phyloP scores from a whole-genome alignment of 2,113 vertebrate species.

The Strigops habroptila region DNA sequence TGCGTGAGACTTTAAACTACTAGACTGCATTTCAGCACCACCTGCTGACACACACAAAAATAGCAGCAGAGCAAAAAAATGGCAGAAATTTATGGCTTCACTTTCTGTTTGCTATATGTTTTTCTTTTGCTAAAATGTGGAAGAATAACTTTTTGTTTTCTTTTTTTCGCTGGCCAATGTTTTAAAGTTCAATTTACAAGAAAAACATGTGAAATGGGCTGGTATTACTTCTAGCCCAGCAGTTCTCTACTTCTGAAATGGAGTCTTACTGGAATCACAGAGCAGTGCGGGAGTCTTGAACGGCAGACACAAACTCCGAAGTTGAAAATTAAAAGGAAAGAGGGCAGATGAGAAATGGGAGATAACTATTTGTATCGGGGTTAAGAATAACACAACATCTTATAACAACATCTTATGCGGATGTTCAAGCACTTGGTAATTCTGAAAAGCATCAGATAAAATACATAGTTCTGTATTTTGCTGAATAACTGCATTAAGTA shows the following conservation, averaged over 20 bases:
- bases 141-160: neutral
- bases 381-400: neutral
- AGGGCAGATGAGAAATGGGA: neutral
- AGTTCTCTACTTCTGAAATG: neutral
- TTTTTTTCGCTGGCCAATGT: rapidly evolving
- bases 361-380: neutral
- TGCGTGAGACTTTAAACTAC: rapidly evolving
- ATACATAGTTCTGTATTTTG: neutral
- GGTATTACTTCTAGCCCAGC: neutral
- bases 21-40: constrained; percentile 48
- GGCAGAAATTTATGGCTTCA: neutral
- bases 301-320: neutral
- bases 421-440: neutral
- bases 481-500: rapidly evolving
- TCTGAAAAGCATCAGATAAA: neutral
- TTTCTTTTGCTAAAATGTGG: neutral
- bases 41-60: constrained; percentile 9
- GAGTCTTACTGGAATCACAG: neutral
- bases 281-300: rapidly evolving
- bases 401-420: rapidly evolving
- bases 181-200: neutral
- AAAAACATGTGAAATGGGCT: neutral
- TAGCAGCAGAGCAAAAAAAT: neutral
- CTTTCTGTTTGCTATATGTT: rapidly evolving
- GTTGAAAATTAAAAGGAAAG: neutral